A percentile compares a stretch with the other conserved stretches of the same genome.
These are phyloP conservation scores for Montipora capricornis DNA, from an alignment of 64 coral and sea anemone species.

Conservation along the genomic window DNA sequence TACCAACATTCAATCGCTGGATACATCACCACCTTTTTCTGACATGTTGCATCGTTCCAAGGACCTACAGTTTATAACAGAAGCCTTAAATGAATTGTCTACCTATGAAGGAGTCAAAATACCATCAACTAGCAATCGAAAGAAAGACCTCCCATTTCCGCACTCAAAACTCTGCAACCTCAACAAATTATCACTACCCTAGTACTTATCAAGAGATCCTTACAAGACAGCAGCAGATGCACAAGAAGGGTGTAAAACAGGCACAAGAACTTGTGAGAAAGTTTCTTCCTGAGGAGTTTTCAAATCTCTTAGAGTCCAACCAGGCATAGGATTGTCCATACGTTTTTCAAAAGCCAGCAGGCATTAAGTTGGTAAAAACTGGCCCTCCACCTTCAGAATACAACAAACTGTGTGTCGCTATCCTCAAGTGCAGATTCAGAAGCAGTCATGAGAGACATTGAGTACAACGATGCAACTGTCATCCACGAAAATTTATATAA, in stretches of 20 bases:
- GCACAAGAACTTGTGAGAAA: constrained; percentile 17
- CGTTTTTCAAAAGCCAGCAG: neutral
- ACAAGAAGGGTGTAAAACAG: neutral
- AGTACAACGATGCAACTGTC: neutral
- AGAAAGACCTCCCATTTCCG: neutral
- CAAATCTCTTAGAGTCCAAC: neutral
- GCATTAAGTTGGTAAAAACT: neutral
- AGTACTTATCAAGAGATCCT: constrained; percentile 4
- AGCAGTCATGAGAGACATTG: neutral
- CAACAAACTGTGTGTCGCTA: neutral
- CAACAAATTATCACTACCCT: neutral
- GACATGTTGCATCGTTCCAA: constrained; percentile 12
- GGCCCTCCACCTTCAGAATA: neutral
- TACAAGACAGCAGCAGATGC: constrained; percentile 8
- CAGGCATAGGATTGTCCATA: neutral
- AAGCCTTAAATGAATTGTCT: constrained; percentile 20
- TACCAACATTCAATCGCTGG: neutral
- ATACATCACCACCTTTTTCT: constrained; percentile 1
- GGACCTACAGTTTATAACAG: constrained; percentile 40
- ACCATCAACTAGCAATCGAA: neutral
- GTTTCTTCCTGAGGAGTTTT: constrained; percentile 20
- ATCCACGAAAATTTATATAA: neutral
- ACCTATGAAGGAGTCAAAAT: constrained; percentile 8
- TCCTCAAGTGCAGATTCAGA: neutral
- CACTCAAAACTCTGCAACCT: neutral